Evolutionary conservation across 2,888 invertebrate species (phyloP).

Genomic region (Ophraella communa): DNA sequence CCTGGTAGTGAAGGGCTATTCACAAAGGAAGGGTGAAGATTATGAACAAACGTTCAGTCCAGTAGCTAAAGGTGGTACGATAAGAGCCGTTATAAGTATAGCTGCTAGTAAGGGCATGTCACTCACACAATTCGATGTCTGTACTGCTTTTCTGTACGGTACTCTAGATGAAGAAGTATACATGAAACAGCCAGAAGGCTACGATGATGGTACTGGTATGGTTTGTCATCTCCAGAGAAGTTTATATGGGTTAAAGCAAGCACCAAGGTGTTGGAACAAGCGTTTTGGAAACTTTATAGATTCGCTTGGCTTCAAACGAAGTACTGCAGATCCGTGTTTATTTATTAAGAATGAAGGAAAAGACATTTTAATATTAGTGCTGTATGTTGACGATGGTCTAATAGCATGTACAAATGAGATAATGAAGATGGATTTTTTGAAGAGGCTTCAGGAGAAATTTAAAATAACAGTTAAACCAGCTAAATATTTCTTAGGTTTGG

Average conservation of each 20-base stretch:
- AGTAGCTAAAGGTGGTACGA: constrained; percentile 42
- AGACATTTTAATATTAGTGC: constrained; percentile 1
- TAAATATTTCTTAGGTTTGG: constrained; percentile 16
- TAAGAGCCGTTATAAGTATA: constrained; percentile 30
- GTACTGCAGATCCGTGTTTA: constrained; percentile 15
- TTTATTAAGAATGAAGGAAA: constrained; percentile 1
- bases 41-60: constrained; percentile 33
- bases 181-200: constrained; percentile 36
- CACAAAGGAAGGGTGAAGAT: constrained; percentile 37
- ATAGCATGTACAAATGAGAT: constrained; percentile 11
- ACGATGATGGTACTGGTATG: constrained; percentile 9
- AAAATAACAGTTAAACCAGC: constrained; percentile 19
- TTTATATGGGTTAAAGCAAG: constrained; percentile 20
- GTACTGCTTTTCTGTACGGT: constrained; percentile 42
- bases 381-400: constrained; percentile 18
- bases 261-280: not conserved
- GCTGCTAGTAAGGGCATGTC: constrained; percentile 38
- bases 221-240: constrained; percentile 10
- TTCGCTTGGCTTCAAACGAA: constrained; percentile 3
- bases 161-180: constrained; percentile 28
- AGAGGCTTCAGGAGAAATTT: not conserved
- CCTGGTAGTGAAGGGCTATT: constrained; percentile 45
- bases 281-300: too few species aligned
- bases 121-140: constrained; percentile 46
- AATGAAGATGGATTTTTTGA: not conserved